These are phyloP conservation scores for Petrolisthes cinctipes DNA, from an alignment of 2,888 invertebrate species.

Conservation along the genomic window DNA sequence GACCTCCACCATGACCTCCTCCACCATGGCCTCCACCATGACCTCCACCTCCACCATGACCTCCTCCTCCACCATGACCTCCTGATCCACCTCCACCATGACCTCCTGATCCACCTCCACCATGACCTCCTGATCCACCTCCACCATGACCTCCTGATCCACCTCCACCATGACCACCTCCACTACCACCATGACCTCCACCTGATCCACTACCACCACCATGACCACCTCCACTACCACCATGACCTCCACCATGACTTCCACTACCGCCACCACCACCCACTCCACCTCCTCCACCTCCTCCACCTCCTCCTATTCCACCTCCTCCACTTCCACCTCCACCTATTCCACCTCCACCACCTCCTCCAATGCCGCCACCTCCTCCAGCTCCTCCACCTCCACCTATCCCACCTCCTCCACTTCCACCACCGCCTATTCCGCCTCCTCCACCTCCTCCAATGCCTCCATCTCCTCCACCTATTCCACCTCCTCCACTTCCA, in stretches of 20 bases:
- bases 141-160: too few relatives aligned
- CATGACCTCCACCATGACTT: background rate
- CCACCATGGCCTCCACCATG: too few relatives aligned
- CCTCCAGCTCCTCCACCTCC: background rate
- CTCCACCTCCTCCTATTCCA: too few relatives aligned
- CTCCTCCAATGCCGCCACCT: background rate
- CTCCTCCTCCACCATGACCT: background rate
- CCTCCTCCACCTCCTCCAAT: background rate
- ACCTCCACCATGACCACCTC: background rate
- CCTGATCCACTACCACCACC: constrained; percentile 11
- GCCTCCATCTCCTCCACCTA: background rate
- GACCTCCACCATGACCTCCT: too few relatives aligned
- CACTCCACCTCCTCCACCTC: background rate
- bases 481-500: too few relatives aligned
- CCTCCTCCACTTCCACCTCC: background rate
- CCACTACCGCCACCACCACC: constrained; percentile 9
- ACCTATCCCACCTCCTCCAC: background rate
- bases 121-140: constrained; percentile 1
- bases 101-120: constrained; percentile 9
- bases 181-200: background rate
- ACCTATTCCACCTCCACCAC: background rate
- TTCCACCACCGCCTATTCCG: background rate
- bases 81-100: too few relatives aligned
- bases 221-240: constrained; percentile 1
- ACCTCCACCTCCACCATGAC: too few relatives aligned